A percentile compares a stretch with the other conserved stretches of the same genome.
These are phyloP conservation scores for Microcaecilia unicolor DNA, from an alignment of 2,797 vertebrate genomes.

Conservation along the genomic window DNA sequence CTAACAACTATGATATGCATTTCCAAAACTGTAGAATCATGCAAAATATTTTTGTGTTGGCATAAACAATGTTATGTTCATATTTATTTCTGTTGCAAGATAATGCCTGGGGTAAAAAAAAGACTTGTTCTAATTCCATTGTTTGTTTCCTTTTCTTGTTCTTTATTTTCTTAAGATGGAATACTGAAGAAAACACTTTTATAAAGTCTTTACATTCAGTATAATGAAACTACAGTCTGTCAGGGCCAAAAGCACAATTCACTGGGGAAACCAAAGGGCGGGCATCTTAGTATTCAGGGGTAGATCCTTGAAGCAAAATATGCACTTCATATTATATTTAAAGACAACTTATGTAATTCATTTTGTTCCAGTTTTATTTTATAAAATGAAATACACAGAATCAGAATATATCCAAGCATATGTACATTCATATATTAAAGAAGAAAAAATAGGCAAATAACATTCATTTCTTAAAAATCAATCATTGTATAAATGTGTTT, in stretches of 20 bases:
- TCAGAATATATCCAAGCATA: constrained; percentile 30
- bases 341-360: constrained; percentile 22
- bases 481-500: constrained; percentile 44
- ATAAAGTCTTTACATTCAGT: constrained; percentile 35
- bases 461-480: constrained; percentile 49
- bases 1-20: constrained; percentile 63
- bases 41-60: constrained; percentile 63
- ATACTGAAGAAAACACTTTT: constrained; percentile 11
- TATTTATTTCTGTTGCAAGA: constrained; percentile 48
- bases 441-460: constrained; percentile 67
- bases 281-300: constrained; percentile 21
- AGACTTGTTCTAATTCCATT: constrained; percentile 55
- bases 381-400: constrained; percentile 7
- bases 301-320: constrained; percentile 29
- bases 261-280: constrained; percentile 19
- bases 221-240: constrained; percentile 33
- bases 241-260: constrained; percentile 60
- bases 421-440: constrained; percentile 50
- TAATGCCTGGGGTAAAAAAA: constrained; percentile 49
- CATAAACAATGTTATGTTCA: constrained; percentile 63
- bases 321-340: constrained; percentile 27
- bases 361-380: constrained; percentile 23
- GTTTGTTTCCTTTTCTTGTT: constrained; percentile 49
- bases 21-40: constrained; percentile 61
- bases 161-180: constrained; percentile 40